A percentile compares a stretch with the other conserved stretches of the same genome.
These are phyloP conservation scores for Hippocampus abdominalis DNA, from an alignment of 2,113 vertebrate species.

Conservation along the genomic window DNA sequence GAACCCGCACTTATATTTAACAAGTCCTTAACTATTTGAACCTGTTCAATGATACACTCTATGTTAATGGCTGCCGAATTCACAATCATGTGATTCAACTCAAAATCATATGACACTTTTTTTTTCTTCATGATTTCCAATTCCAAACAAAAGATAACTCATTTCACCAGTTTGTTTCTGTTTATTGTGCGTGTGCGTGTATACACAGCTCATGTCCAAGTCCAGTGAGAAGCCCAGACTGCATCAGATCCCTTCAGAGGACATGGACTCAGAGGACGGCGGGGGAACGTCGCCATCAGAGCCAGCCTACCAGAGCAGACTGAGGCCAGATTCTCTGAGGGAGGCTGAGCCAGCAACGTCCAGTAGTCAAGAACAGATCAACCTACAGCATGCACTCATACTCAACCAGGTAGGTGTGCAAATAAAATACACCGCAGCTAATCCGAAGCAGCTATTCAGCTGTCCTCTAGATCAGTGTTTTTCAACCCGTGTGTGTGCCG, in stretches of 20 bases:
- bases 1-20: background rate
- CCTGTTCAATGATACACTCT: background rate
- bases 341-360: constrained; percentile 50
- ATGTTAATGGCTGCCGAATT: background rate
- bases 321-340: constrained; percentile 52
- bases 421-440: background rate
- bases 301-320: constrained; percentile 45
- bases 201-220: constrained; percentile 77
- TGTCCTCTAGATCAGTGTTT: constrained; percentile 53
- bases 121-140: background rate
- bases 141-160: no score
- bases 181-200: background rate
- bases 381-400: constrained; percentile 72
- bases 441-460: background rate
- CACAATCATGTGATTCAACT: background rate
- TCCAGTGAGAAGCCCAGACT: constrained; percentile 87
- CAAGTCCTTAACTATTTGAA: background rate
- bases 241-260: constrained; percentile 89
- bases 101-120: background rate
- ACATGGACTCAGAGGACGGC: constrained; percentile 82
- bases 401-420: constrained; percentile 74
- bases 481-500: no score
- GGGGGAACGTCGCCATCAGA: constrained; percentile 56
- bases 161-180: no score
- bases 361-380: constrained; percentile 70